phyloP scores from a whole-genome alignment of 2,797 vertebrate genomes.

The Gymnodraco acuticeps region DNA sequence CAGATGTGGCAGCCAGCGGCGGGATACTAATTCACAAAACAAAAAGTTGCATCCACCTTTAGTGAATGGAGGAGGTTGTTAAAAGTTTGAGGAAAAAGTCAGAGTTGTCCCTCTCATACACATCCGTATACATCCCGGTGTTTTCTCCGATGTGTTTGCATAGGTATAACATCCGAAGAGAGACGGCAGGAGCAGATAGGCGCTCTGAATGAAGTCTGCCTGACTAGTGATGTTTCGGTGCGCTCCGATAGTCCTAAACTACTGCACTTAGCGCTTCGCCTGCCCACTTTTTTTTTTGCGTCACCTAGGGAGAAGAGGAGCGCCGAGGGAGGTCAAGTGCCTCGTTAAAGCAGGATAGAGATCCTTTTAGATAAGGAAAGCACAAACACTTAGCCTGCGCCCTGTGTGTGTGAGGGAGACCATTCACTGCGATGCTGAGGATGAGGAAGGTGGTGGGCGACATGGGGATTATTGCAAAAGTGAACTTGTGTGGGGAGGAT shows the following conservation, averaged over 20 bases:
- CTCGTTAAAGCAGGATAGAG: conserved; percentile 73
- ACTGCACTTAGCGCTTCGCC: conserved; percentile 81
- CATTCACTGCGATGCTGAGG: conserved; percentile 26
- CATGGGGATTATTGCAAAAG: background rate
- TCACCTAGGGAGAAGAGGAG: conserved; percentile 78
- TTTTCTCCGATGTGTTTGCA: conserved; percentile 55
- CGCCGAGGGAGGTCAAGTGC: conserved; percentile 80
- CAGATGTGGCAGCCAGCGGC: conserved; percentile 76
- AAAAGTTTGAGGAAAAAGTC: conserved; percentile 58
- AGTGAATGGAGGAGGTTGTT: conserved; percentile 57
- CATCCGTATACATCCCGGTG: conserved; percentile 60
- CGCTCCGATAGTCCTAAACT: conserved; percentile 79
- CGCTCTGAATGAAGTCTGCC: conserved; percentile 69
- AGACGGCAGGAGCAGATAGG: conserved; percentile 37
- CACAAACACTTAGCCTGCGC: conserved; percentile 64
- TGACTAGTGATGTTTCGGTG: conserved; percentile 75
- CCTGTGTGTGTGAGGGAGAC: conserved; percentile 45
- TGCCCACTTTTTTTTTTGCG: conserved; percentile 84
- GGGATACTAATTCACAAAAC: conserved; percentile 74
- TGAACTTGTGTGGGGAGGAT: background rate
- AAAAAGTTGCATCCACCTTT: conserved; percentile 66
- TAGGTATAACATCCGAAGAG: conserved; percentile 67
- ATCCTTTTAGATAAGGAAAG: conserved; percentile 73
- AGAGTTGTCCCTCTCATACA: conserved; percentile 40
- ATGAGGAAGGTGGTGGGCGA: conserved; percentile 15